These are phyloP conservation scores for Galemys pyrenaicus DNA, from an alignment of 2,113 vertebrate genomes.

Conservation along the genomic window DNA sequence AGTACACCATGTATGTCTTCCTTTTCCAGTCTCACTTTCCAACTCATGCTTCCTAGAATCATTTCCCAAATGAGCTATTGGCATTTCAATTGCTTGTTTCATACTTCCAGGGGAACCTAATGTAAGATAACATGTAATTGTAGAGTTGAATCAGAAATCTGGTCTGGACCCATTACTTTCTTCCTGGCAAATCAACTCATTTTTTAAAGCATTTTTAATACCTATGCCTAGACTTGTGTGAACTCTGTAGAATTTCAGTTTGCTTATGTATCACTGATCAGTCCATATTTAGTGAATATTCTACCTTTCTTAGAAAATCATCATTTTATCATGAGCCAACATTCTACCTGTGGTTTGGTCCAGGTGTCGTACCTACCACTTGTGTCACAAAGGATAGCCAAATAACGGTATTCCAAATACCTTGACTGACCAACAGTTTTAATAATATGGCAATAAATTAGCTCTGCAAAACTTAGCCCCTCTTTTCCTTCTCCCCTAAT, in stretches of 20 bases:
- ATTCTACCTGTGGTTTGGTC: background rate
- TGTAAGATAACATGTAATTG: background rate
- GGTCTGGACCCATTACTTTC: background rate
- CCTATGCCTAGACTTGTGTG: background rate
- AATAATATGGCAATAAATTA: background rate
- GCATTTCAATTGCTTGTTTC: background rate
- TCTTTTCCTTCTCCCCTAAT: background rate
- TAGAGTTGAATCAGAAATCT: background rate
- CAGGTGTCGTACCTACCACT: background rate
- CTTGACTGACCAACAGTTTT: background rate
- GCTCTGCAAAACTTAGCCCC: background rate
- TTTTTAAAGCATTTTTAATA: slow-evolving; percentile 36
- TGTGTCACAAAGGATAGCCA: background rate
- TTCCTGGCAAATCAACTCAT: background rate
- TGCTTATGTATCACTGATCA: background rate
- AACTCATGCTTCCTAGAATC: background rate
- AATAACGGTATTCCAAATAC: background rate
- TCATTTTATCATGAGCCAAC: background rate
- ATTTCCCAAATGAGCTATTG: background rate
- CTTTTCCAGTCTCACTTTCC: background rate
- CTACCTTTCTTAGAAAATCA: background rate
- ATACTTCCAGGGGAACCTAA: background rate
- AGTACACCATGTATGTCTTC: background rate
- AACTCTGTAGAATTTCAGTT: slow-evolving; percentile 38
- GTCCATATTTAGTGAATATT: background rate